These are phyloP conservation scores for Stomatorhinus walkeri DNA, from an alignment of 2,797 vertebrate genomes.

Conservation along the genomic window DNA sequence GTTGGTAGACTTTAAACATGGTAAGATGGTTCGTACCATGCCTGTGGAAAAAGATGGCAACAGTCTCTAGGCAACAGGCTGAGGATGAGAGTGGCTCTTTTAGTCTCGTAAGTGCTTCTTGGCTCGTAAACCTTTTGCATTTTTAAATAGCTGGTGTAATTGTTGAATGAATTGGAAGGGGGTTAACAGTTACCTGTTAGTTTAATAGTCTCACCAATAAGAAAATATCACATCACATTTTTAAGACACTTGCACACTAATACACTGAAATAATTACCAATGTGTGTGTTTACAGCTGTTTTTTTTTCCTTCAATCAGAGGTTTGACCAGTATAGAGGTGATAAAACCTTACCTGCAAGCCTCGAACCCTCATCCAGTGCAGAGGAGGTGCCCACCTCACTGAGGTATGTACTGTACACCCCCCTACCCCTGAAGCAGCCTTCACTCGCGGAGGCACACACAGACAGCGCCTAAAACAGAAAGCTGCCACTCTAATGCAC, in stretches of 20 bases:
- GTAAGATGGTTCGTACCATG: slow-evolving; percentile 33
- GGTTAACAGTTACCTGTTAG: not conserved
- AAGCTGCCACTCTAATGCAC: not conserved
- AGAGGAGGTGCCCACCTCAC: slow-evolving; percentile 73
- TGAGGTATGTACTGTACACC: slow-evolving; percentile 68
- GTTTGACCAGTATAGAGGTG: slow-evolving; percentile 86
- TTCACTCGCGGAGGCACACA: not conserved
- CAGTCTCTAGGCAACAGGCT: slow-evolving; percentile 39
- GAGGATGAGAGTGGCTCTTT: slow-evolving; percentile 26
- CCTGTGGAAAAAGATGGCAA: slow-evolving; percentile 42
- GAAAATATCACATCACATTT: slow-evolving; percentile 34
- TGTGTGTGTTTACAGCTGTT: not conserved
- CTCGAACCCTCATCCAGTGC: slow-evolving; percentile 87
- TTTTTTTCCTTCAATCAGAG: slow-evolving; percentile 58
- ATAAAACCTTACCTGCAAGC: slow-evolving; percentile 87
- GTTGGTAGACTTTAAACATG: not conserved
- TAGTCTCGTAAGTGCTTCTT: not conserved
- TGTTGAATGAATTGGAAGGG: slow-evolving; percentile 10
- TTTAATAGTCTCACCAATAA: slow-evolving; percentile 19
- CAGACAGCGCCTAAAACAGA: not conserved
- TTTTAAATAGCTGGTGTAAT: not conserved
- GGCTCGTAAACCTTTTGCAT: not conserved
- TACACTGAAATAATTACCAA: not conserved
- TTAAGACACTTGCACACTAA: slow-evolving; percentile 20
- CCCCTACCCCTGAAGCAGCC: not conserved